Conservation (phyloP, 92 coral and sea anemone species). For the Siderastrea radians region DNA sequence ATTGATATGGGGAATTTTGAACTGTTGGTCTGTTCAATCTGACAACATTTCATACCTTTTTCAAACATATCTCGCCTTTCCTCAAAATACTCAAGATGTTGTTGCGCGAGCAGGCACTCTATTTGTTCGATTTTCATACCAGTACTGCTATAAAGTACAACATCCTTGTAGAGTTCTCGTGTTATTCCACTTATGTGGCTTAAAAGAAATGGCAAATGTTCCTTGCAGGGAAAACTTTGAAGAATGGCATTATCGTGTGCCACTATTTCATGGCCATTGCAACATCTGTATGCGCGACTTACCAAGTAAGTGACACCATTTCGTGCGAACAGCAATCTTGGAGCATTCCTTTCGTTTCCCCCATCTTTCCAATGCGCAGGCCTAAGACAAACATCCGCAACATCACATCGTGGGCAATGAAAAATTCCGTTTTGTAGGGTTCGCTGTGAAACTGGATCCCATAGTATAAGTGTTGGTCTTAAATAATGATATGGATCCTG, state of each 20-base stretch:
- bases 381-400: constrained; percentile 36
- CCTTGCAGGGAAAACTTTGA: constrained; percentile 44
- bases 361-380: constrained; percentile 75
- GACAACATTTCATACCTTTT: constrained; percentile 22
- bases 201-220: constrained; percentile 53
- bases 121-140: constrained; percentile 59
- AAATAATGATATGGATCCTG: constrained; percentile 48
- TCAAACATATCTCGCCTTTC: constrained; percentile 59
- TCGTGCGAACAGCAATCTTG: constrained; percentile 31
- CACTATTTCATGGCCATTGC: constrained; percentile 48
- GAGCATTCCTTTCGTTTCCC: constrained; percentile 44
- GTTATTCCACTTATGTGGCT: constrained; percentile 60
- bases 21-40: constrained; percentile 22
- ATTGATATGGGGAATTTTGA: constrained; percentile 36
- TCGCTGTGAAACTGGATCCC: constrained; percentile 56
- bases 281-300: constrained; percentile 61
- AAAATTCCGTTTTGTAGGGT: constrained; percentile 32
- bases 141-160: constrained; percentile 13
- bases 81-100: constrained; percentile 55
- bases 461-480: neutral
- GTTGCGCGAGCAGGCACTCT: constrained; percentile 57
- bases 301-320: constrained; percentile 49
- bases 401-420: constrained; percentile 48
- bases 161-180: constrained; percentile 54
- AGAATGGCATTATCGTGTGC: constrained; percentile 51